Evolutionary conservation across 2,888 invertebrate genomes (phyloP).

Genomic region (Athrips mouffetella): DNA sequence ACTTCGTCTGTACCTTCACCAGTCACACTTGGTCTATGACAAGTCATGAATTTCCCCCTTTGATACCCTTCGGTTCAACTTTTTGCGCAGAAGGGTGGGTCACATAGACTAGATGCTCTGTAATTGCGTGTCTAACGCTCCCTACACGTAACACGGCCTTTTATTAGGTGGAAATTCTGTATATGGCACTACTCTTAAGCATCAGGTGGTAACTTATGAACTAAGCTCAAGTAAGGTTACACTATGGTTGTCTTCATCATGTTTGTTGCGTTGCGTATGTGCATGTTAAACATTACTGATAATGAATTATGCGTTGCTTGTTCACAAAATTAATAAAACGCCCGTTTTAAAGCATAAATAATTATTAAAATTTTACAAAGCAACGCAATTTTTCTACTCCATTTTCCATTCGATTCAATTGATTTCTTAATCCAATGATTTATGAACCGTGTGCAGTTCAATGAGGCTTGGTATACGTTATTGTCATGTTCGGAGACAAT

Average conservation of each 20-base stretch:
- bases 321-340: no score
- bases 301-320: no score
- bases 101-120: conserved; percentile 53
- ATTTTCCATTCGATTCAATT: conserved; percentile 45
- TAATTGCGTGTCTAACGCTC: conserved; percentile 75
- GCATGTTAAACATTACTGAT: no score
- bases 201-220: conserved; percentile 57
- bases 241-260: conserved; percentile 32
- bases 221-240: conserved; percentile 32
- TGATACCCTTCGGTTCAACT: conserved; percentile 41
- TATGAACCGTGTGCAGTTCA: conserved; percentile 62
- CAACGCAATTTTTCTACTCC: conserved; percentile 15
- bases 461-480: conserved; percentile 70
- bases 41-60: conserved; percentile 48
- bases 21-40: conserved; percentile 52
- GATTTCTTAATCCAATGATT: conserved; percentile 58
- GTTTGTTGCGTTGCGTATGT: neutral
- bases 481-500: conserved; percentile 63
- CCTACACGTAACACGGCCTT: conserved; percentile 73
- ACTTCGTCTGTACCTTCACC: conserved; percentile 59
- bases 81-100: conserved; percentile 45
- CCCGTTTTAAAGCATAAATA: no score
- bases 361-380: neutral
- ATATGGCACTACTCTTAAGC: conserved; percentile 60
- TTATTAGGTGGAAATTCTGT: conserved; percentile 77